Conservation (phyloP, 2,113 vertebrate genomes). For the Lepisosteus oculatus region DNA sequence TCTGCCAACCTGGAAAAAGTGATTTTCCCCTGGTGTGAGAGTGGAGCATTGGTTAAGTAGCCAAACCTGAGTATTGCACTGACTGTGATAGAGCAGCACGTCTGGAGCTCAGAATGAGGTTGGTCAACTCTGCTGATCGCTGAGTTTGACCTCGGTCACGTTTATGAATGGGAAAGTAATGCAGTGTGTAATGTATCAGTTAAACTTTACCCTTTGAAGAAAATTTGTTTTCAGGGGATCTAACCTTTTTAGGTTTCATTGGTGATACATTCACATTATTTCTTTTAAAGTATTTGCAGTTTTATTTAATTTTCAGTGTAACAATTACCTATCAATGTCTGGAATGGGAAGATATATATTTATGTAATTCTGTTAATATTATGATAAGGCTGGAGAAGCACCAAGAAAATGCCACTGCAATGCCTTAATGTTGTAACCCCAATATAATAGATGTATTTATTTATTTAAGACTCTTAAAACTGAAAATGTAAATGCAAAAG, state of each 20-base stretch:
- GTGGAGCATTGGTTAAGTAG: constrained; percentile 45
- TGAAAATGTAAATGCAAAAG: constrained; percentile 20
- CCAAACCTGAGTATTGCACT: constrained; percentile 54
- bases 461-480: constrained; percentile 45
- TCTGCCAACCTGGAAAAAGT: constrained; percentile 54
- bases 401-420: constrained; percentile 61
- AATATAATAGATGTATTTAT: constrained; percentile 56
- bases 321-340: constrained; percentile 37
- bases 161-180: constrained; percentile 11
- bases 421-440: constrained; percentile 66
- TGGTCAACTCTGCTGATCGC: constrained; percentile 22
- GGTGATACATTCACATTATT: constrained; percentile 10
- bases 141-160: background rate
- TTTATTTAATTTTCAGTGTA: constrained; percentile 46
- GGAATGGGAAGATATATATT: constrained; percentile 26
- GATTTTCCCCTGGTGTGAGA: constrained; percentile 42
- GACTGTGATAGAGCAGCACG: constrained; percentile 36
- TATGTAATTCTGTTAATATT: constrained; percentile 4
- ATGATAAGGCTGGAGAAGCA: constrained; percentile 35
- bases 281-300: constrained; percentile 26
- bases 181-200: constrained; percentile 15
- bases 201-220: constrained; percentile 16
- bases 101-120: constrained; percentile 16
- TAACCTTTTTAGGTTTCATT: background rate
- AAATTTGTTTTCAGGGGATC: constrained; percentile 26